phyloP scores from a whole-genome alignment of 2,888 invertebrate species.

The Tryphoninae sp. region DNA sequence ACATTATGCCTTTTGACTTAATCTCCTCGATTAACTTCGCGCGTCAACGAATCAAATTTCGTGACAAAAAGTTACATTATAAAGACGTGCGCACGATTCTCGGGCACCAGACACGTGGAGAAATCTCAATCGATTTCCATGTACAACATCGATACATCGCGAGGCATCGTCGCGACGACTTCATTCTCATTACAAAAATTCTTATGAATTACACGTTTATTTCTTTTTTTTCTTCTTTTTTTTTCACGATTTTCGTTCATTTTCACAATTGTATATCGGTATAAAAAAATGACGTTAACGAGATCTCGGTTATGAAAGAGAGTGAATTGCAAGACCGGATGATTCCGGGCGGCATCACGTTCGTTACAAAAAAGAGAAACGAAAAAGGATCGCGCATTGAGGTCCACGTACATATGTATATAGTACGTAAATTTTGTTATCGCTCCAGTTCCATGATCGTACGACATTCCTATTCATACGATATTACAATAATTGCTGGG shows the following conservation, averaged over 20 bases:
- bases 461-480: slow-evolving; percentile 71
- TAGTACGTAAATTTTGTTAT: slow-evolving; percentile 64
- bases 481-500: slow-evolving; percentile 64
- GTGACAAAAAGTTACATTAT: slow-evolving; percentile 31
- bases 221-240: background rate
- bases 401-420: slow-evolving; percentile 67
- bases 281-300: slow-evolving; percentile 75
- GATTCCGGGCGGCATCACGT: slow-evolving; percentile 29
- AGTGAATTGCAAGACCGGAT: slow-evolving; percentile 48
- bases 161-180: slow-evolving; percentile 38
- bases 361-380: slow-evolving; percentile 28
- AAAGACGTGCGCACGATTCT: slow-evolving; percentile 31
- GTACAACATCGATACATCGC: slow-evolving; percentile 33
- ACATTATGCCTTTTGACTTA: slow-evolving; percentile 38
- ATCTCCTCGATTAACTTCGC: background rate
- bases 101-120: slow-evolving; percentile 26
- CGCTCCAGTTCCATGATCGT: slow-evolving; percentile 67
- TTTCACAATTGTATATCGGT: slow-evolving; percentile 66
- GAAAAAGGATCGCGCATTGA: slow-evolving; percentile 66
- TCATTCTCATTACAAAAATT: slow-evolving; percentile 46
- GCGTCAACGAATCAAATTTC: background rate
- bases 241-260: slow-evolving; percentile 10
- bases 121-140: slow-evolving; percentile 44
- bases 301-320: slow-evolving; percentile 72
- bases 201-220: slow-evolving; percentile 52